Evolutionary conservation across 2,888 invertebrate genomes (phyloP).

Genomic region (Clanis bilineata): DNA sequence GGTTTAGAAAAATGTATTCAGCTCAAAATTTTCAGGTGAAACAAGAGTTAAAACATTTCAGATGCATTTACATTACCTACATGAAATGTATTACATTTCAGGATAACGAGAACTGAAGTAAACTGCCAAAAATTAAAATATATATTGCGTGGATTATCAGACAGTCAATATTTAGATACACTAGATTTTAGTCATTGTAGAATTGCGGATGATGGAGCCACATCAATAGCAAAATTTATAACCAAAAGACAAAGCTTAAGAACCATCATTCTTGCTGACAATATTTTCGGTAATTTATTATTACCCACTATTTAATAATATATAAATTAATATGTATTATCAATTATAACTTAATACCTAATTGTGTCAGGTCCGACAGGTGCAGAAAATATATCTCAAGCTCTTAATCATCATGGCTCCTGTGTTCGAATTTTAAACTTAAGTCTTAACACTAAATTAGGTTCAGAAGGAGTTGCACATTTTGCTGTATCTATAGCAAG

Average conservation of each 20-base stretch:
- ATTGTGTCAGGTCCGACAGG: conserved; percentile 58
- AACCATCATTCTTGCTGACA: conserved; percentile 77
- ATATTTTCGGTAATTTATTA: conserved; percentile 67
- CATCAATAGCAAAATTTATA: conserved; percentile 83
- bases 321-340: background rate
- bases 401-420: conserved; percentile 65
- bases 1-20: conserved; percentile 69
- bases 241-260: conserved; percentile 70
- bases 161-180: conserved; percentile 70
- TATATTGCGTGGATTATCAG: conserved; percentile 65
- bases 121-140: conserved; percentile 72
- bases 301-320: conserved; percentile 5
- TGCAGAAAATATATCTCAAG: conserved; percentile 65
- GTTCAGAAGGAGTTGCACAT: conserved; percentile 71
- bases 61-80: too few species aligned
- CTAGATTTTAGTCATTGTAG: conserved; percentile 86
- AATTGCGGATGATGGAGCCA: conserved; percentile 82
- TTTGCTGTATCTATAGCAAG: conserved; percentile 72
- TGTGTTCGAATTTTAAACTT: conserved; percentile 66
- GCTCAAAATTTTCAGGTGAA: conserved; percentile 61
- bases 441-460: conserved; percentile 67
- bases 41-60: conserved; percentile 32
- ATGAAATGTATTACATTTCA: too few species aligned
- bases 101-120: conserved; percentile 73
- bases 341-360: background rate